A percentile compares a stretch with the other conserved stretches of the same genome.
Evolutionary conservation across 2,113 vertebrate genomes (phyloP).

Genomic region (Trematocara macrostoma): DNA sequence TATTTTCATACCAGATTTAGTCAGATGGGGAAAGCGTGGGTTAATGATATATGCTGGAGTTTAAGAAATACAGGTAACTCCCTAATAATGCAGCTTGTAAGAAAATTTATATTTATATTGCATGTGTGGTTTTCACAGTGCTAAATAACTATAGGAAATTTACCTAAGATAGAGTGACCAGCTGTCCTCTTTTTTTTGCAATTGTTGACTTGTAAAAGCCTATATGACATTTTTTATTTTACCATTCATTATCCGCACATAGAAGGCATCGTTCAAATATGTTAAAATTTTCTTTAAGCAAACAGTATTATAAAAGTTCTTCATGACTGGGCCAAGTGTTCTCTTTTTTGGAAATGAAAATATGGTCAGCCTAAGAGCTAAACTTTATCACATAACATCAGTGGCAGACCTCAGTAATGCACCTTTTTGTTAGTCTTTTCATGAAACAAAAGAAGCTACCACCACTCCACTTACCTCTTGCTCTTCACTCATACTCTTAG

Average conservation of each 20-base stretch:
- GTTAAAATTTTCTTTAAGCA: not conserved
- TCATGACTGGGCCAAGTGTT: not conserved
- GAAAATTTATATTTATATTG: rapidly evolving
- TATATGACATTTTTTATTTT: not conserved
- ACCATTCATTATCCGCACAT: rapidly evolving
- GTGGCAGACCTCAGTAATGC: not conserved
- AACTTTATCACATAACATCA: not conserved
- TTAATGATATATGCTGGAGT: not conserved
- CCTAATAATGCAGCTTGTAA: not conserved
- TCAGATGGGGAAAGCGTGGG: not conserved
- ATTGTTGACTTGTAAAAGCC: not conserved
- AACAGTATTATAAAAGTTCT: not conserved
- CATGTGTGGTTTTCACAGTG: rapidly evolving
- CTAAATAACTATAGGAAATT: not conserved
- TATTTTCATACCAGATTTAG: not conserved
- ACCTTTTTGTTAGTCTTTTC: not conserved
- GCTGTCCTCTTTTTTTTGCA: not conserved
- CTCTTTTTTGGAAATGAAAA: not conserved
- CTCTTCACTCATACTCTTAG: not conserved
- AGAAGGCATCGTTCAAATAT: not conserved
- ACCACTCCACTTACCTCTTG: not conserved
- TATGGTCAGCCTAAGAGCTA: not conserved
- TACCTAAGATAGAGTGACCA: not conserved
- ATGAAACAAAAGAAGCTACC: not conserved
- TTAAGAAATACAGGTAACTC: not conserved